Evolutionary conservation across 2,113 vertebrate genomes (phyloP), one percentile per base, ranked within the genome.

Genomic region (Thamnaconus septentrionalis): DNA sequence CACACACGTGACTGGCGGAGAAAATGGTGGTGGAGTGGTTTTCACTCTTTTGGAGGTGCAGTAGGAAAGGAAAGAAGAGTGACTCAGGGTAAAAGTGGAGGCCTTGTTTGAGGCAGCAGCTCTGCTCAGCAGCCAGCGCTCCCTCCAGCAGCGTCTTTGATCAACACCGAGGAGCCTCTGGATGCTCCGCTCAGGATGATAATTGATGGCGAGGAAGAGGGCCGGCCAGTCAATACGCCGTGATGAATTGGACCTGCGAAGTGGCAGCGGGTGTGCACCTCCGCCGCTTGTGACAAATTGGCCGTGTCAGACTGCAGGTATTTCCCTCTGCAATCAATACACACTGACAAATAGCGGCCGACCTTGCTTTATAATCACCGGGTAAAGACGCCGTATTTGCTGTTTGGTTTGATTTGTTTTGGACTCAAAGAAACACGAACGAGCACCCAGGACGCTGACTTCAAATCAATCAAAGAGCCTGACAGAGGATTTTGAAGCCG

Each of bases 251-350:
- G 65, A 54, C 58, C 70, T 31, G 71, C 52, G 64, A 10, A 47
- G 78, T 53, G 64, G 66, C 74, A 65, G n/a, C 66, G 72, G 75
- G 71, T 71, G 76, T 63, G 78, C 8, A 39, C 73, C 39, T 60
- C 70, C 49, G 57, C 71, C 56, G 69, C 68, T 84, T 69, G 49
- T 81, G 81, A 88, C 76, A 78, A 80, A 88, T 81, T 70, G 52
- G 68, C 43, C 48, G 41, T 68, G 83, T 81, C 84, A 76, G 59
- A 60, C 58, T 73, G 31, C 0, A 61, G 74, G 74, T 84, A 78
- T 5, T 84, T 85, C 77, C 71, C 69, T 60, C 62, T 57, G 45
- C 48, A 48, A 81, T 88, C 83, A 61, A 90, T 87, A 79, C 58
- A 3, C 11, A 52, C 53, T 53, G 78, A 86, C 70, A 82, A 65